phyloP scores from a whole-genome alignment of 2,888 invertebrate genomes.

The Willowsia nigromaculata region DNA sequence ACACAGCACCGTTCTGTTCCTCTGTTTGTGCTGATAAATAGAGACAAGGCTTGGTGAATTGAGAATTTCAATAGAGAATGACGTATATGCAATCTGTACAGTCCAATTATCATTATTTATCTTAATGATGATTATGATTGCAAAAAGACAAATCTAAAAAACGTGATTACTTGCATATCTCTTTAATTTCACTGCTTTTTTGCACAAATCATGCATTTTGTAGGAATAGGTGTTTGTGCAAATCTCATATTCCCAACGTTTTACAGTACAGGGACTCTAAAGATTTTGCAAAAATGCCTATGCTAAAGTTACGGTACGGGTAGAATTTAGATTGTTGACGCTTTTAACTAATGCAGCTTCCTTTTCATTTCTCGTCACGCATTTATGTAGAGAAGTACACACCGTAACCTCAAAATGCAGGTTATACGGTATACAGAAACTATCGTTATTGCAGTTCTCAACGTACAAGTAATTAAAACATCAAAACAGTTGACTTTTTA shows the following conservation, averaged over 20 bases:
- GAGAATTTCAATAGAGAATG: not conserved
- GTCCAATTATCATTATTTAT: conserved; percentile 50
- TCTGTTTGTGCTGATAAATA: conserved; percentile 19
- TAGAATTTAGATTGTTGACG: not conserved
- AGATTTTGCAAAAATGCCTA: not conserved
- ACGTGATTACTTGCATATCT: conserved; percentile 32
- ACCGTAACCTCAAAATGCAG: not conserved
- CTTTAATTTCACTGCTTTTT: conserved; percentile 28
- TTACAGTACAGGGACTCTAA: not conserved
- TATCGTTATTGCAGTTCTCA: not conserved
- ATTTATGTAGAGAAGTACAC: not conserved
- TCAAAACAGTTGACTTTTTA: not conserved
- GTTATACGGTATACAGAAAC: not conserved
- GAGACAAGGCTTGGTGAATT: not conserved
- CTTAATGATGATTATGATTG: conserved; percentile 43
- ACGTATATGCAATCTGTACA: not conserved
- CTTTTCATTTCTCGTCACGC: not conserved
- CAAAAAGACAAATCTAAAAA: conserved; percentile 35
- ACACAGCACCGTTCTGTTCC: conserved; percentile 32
- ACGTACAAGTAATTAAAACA: not conserved
- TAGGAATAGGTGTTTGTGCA: not conserved
- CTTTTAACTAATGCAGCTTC: not conserved
- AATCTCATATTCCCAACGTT: not conserved
- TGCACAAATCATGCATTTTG: conserved; percentile 21
- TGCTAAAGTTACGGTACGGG: not conserved